A percentile compares a stretch with the other conserved stretches of the same genome.
Conservation (phyloP, 2,888 invertebrate genomes). For the Sisyra nigra region DNA sequence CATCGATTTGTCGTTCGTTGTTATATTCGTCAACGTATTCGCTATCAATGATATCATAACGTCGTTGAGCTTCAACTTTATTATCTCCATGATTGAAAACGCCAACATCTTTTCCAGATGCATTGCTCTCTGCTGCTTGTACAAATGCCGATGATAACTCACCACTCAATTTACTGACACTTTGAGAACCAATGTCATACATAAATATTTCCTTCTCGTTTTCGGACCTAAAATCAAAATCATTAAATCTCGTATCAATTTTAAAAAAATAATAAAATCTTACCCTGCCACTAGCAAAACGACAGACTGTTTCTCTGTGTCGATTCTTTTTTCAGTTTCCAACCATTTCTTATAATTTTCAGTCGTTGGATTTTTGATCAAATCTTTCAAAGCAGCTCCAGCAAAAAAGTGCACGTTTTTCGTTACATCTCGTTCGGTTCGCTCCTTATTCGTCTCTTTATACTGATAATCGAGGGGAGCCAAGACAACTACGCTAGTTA, state of each 20-base stretch:
- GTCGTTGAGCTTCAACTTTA: too few relatives aligned
- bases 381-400: conserved; percentile 56
- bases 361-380: conserved; percentile 55
- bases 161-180: conserved; percentile 61
- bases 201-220: conserved; percentile 67
- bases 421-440: conserved; percentile 37
- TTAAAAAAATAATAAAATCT: conserved; percentile 24
- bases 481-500: conserved; percentile 73
- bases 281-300: conserved; percentile 69
- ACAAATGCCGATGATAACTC: conserved; percentile 74
- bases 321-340: conserved; percentile 56
- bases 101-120: conserved; percentile 18
- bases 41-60: too few relatives aligned
- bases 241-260: conserved; percentile 3
- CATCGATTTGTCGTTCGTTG: too few relatives aligned
- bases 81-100: too few relatives aligned
- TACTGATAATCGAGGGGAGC: conserved; percentile 66
- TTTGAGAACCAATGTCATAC: conserved; percentile 63
- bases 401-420: conserved; percentile 58
- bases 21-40: too few relatives aligned
- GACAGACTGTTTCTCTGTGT: conserved; percentile 62
- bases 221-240: conserved; percentile 12
- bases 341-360: conserved; percentile 71
- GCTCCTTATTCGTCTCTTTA: conserved; percentile 26
- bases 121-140: conserved; percentile 74